Conservation (phyloP, 2,888 invertebrate genomes). For the Aporophyla nigra region DNA sequence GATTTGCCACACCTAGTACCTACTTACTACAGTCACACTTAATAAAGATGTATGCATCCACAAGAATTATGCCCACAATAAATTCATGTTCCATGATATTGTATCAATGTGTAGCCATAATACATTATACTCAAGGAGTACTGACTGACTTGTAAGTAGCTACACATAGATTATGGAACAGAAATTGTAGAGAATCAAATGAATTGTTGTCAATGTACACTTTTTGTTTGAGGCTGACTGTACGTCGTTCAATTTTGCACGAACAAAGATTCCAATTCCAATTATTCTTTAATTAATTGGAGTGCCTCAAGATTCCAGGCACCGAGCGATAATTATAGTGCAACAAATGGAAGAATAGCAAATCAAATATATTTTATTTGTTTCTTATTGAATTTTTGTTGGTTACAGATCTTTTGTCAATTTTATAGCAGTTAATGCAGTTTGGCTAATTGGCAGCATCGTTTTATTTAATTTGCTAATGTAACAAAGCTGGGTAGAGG, state of each 20-base stretch:
- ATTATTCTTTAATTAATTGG: constrained; percentile 70
- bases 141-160: no score
- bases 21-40: no score
- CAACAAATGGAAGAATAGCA: background rate
- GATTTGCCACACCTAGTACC: no score
- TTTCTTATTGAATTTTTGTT: constrained; percentile 19
- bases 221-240: background rate
- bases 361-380: constrained; percentile 1
- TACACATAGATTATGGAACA: no score
- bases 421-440: constrained; percentile 14
- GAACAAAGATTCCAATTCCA: constrained; percentile 25
- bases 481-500: background rate
- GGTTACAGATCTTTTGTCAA: background rate
- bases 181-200: background rate
- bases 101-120: no score
- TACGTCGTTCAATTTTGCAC: background rate
- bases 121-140: no score
- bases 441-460: constrained; percentile 5
- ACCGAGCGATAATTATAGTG: constrained; percentile 59
- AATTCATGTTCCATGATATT: no score
- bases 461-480: constrained; percentile 3
- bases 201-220: background rate
- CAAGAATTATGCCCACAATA: no score
- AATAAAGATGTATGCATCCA: no score
- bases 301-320: constrained; percentile 62